A percentile compares a stretch with the other conserved stretches of the same genome.
phyloP scores from a whole-genome alignment of 2,797 vertebrate species.

The Myripristis jacobus region DNA sequence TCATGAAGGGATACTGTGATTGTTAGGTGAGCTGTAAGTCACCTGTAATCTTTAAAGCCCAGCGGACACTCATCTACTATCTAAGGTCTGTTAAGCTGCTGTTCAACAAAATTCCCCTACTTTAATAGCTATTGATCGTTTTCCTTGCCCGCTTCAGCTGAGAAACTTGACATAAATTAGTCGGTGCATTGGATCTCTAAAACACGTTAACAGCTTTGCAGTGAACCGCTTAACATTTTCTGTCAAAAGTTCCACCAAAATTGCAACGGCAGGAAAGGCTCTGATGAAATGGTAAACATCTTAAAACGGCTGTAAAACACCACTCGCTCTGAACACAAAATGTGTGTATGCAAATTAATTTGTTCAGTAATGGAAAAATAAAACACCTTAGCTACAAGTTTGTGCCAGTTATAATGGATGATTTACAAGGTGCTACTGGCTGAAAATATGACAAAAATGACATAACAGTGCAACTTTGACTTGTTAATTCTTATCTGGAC shows the following conservation, averaged over 20 bases:
- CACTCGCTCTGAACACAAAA: neutral
- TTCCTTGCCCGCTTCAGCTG: constrained; percentile 71
- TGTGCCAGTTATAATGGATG: too few relatives aligned
- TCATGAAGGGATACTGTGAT: constrained; percentile 57
- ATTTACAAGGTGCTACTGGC: neutral
- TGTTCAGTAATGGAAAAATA: too few relatives aligned
- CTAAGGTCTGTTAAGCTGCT: constrained; percentile 75
- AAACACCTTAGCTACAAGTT: too few relatives aligned
- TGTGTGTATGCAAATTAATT: too few relatives aligned
- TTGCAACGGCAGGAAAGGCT: constrained; percentile 31
- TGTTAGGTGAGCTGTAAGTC: constrained; percentile 72
- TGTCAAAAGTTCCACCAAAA: constrained; percentile 47
- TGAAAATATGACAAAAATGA: constrained; percentile 15
- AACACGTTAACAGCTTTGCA: constrained; percentile 70
- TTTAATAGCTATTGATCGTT: constrained; percentile 82
- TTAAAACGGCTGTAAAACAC: constrained; percentile 22
- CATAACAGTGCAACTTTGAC: constrained; percentile 22
- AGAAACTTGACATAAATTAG: constrained; percentile 81
- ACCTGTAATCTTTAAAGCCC: constrained; percentile 80
- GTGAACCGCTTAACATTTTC: constrained; percentile 50
- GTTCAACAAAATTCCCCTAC: constrained; percentile 72
- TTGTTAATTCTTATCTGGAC: constrained; percentile 46
- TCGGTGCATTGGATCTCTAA: constrained; percentile 59
- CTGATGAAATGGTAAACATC: constrained; percentile 23
- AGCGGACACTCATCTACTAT: constrained; percentile 69